phyloP scores from a whole-genome alignment of 1,140 invertebrate genomes.

The Dinothrombium tinctorium region DNA sequence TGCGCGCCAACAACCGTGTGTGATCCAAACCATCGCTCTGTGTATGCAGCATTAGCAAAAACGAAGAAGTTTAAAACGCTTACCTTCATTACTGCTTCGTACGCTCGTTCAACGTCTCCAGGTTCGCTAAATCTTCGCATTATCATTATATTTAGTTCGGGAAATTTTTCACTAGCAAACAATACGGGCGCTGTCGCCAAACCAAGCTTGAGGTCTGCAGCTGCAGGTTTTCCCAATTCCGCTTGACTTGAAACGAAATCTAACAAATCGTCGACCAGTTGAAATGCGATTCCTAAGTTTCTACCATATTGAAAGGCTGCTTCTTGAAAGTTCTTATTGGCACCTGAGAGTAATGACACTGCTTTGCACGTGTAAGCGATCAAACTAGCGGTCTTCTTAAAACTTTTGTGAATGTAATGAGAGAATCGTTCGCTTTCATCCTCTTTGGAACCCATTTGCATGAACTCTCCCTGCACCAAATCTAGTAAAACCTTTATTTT shows the following conservation, averaged over 20 bases:
- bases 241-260: conserved; percentile 88
- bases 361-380: conserved; percentile 88
- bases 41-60: no score
- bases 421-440: conserved; percentile 84
- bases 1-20: conserved; percentile 67
- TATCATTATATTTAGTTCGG: conserved; percentile 83
- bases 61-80: no score
- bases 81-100: conserved; percentile 47
- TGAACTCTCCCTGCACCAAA: conserved; percentile 88
- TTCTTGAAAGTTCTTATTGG: conserved; percentile 51
- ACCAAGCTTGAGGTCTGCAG: conserved; percentile 80
- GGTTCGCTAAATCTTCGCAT: conserved; percentile 77
- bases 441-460: conserved; percentile 6
- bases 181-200: conserved; percentile 75
- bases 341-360: conserved; percentile 60
- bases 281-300: conserved; percentile 88
- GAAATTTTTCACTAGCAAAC: conserved; percentile 78
- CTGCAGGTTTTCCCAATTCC: conserved; percentile 82
- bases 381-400: conserved; percentile 90
- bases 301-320: conserved; percentile 82
- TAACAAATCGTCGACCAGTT: conserved; percentile 86
- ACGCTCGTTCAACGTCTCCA: conserved; percentile 76
- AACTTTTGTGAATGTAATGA: conserved; percentile 91
- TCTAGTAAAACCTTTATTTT: no score
- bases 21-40: conserved; percentile 64